Conservation (phyloP, 1,140 invertebrate genomes). For the Drosophila rhopaloa region DNA sequence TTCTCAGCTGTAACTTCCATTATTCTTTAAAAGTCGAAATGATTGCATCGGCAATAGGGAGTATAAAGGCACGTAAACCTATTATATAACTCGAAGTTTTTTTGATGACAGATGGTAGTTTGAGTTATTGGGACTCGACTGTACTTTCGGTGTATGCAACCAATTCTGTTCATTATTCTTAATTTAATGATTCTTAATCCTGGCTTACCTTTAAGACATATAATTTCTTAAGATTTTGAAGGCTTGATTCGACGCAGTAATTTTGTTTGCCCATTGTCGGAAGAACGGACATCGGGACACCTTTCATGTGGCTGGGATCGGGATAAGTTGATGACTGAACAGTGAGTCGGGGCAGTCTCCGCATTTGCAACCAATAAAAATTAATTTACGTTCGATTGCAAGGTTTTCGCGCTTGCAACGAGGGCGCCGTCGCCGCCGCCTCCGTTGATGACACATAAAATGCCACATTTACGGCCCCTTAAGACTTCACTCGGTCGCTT, state of each 20-base stretch:
- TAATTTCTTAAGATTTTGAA: too few relatives aligned
- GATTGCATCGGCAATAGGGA: too few relatives aligned
- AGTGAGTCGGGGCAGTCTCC: slow-evolving; percentile 10
- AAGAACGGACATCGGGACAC: slow-evolving; percentile 11
- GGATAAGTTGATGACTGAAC: slow-evolving; percentile 35
- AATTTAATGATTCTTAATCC: too few relatives aligned
- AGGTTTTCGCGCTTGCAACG: slow-evolving; percentile 60
- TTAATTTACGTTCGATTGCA: slow-evolving; percentile 81
- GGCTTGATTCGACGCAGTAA: neutral
- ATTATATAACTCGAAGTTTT: too few relatives aligned
- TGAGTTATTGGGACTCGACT: too few relatives aligned
- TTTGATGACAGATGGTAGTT: too few relatives aligned
- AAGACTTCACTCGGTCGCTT: slow-evolving; percentile 42
- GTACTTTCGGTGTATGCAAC: too few relatives aligned
- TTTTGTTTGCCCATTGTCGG: neutral
- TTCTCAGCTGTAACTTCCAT: too few relatives aligned
- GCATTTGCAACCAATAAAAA: slow-evolving; percentile 65
- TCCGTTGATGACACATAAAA: slow-evolving; percentile 75
- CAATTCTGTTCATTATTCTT: too few relatives aligned
- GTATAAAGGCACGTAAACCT: too few relatives aligned
- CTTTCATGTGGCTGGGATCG: slow-evolving; percentile 37
- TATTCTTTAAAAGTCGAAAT: too few relatives aligned
- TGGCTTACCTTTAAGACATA: too few relatives aligned
- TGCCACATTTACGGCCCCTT: slow-evolving; percentile 74
- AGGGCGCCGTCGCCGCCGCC: slow-evolving; percentile 11